phyloP scores from a whole-genome alignment of 2,888 invertebrate species.

The Camptogramma bilineatum region DNA sequence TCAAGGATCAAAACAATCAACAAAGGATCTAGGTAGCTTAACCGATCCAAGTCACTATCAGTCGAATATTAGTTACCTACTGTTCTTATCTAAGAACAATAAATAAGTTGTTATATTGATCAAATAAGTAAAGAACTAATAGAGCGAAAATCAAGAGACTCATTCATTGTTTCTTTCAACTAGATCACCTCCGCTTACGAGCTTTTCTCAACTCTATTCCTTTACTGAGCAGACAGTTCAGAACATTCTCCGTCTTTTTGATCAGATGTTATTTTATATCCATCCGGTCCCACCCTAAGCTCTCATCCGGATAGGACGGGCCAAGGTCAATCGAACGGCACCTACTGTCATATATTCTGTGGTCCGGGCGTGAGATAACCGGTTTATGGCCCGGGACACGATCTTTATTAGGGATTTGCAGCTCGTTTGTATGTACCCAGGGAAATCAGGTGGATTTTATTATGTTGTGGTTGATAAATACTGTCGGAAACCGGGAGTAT shows the following conservation, averaged over 20 bases:
- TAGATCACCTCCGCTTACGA: no score
- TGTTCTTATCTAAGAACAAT: no score
- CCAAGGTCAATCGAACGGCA: conserved; percentile 51
- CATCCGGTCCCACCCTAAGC: neutral
- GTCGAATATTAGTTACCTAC: no score
- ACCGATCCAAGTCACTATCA: no score
- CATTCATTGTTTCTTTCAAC: no score
- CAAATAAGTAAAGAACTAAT: no score
- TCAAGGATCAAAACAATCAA: no score
- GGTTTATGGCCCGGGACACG: conserved; percentile 19
- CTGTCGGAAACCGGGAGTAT: neutral
- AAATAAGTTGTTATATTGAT: no score
- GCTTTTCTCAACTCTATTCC: no score
- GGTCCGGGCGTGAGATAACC: conserved; percentile 18
- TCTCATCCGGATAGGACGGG: conserved; percentile 25
- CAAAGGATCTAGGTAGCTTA: no score
- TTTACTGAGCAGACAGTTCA: no score
- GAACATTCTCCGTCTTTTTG: neutral
- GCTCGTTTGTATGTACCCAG: conserved; percentile 10
- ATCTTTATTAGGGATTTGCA: conserved; percentile 27
- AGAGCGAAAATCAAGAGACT: no score
- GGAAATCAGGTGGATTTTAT: conserved; percentile 2
- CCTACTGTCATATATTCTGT: conserved; percentile 10
- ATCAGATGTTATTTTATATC: neutral
- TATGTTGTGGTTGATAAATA: neutral